phyloP scores from a whole-genome alignment of 2,797 vertebrate genomes.

The Aotus griseimembra region DNA sequence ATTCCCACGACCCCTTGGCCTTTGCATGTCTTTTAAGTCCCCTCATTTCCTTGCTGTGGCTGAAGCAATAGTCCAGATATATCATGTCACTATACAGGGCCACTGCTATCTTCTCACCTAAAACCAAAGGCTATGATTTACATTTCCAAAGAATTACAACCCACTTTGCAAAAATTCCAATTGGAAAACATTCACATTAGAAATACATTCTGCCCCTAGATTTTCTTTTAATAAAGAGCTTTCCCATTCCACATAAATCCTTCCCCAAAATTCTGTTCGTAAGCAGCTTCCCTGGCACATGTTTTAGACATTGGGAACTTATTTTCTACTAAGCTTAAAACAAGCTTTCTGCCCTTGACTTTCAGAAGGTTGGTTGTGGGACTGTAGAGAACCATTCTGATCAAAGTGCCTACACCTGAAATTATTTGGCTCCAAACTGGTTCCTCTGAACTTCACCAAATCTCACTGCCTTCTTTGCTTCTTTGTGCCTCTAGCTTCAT shows the following conservation, averaged over 20 bases:
- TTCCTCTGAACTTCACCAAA: neutral
- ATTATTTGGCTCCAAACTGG: neutral
- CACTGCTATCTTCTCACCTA: neutral
- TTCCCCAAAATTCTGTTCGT: neutral
- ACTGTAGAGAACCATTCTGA: neutral
- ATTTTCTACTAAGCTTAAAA: slow-evolving; percentile 26
- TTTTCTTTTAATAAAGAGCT: slow-evolving; percentile 9
- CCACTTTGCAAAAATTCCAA: neutral
- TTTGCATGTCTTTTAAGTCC: neutral
- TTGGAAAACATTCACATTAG: slow-evolving; percentile 16
- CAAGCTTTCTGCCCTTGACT: neutral
- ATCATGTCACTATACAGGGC: neutral
- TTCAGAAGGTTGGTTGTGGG: neutral
- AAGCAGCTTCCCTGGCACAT: neutral
- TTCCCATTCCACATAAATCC: neutral
- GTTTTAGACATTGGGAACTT: neutral
- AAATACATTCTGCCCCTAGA: neutral
- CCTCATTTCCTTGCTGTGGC: slow-evolving; percentile 4
- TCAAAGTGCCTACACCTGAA: neutral
- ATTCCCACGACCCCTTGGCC: neutral
- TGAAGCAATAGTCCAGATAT: neutral
- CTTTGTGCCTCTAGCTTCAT: slow-evolving; percentile 1
- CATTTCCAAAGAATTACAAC: slow-evolving; percentile 6
- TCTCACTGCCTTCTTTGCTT: neutral
- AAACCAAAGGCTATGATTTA: slow-evolving; percentile 25